A percentile compares a stretch with the other conserved stretches of the same genome.
Conservation (phyloP, 2,113 vertebrate species). For the Capreolus pygargus region DNA sequence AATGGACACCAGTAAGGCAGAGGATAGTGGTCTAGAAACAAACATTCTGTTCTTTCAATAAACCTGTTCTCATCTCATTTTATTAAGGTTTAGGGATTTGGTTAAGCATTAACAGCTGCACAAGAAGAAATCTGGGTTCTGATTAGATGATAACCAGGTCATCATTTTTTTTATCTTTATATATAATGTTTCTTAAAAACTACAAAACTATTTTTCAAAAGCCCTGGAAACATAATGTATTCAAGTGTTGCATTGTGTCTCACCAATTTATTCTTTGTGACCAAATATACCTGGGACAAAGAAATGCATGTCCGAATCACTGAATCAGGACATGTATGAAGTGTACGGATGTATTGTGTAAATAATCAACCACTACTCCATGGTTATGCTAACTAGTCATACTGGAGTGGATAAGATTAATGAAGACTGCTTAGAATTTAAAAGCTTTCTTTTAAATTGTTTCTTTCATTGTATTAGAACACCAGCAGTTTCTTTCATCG, state of each 20-base stretch:
- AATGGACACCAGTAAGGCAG: background rate
- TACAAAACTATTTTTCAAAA: background rate
- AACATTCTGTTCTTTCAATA: conserved; percentile 46
- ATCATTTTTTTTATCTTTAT: conserved; percentile 49
- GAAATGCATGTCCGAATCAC: background rate
- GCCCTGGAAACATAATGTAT: conserved; percentile 16
- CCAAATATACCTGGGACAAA: conserved; percentile 28
- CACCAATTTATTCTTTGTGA: background rate
- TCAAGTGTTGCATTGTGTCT: background rate
- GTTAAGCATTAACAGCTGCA: conserved; percentile 22
- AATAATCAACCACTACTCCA: conserved; percentile 9
- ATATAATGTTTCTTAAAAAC: background rate
- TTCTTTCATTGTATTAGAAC: background rate
- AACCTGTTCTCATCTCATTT: background rate
- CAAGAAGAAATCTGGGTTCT: conserved; percentile 33
- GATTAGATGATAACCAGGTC: conserved; percentile 39
- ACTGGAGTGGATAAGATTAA: conserved; percentile 60
- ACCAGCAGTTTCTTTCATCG: conserved; percentile 24
- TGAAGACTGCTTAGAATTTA: conserved; percentile 47
- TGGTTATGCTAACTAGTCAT: conserved; percentile 13
- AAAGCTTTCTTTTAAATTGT: background rate
- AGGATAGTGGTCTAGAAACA: conserved; percentile 31
- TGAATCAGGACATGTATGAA: conserved; percentile 33
- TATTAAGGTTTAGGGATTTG: conserved; percentile 55
- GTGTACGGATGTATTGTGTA: conserved; percentile 33